phyloP scores from a whole-genome alignment of 2,113 vertebrate genomes.

The Clarias macrocephalus region DNA sequence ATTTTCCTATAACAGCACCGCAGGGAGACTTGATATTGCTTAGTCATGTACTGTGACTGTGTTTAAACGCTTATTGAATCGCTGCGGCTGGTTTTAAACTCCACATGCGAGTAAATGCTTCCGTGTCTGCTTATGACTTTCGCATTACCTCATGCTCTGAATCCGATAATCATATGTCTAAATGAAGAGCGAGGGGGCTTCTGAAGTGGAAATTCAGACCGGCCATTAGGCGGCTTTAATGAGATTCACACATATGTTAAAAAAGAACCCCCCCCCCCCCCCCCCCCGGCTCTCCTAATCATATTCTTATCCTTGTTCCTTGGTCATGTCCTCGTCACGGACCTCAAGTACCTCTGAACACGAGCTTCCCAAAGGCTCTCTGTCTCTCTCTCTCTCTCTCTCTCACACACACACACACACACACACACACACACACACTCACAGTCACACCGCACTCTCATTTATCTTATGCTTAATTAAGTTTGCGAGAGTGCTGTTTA shows the following conservation, averaged over 20 bases:
- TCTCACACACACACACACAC: constrained; percentile 3
- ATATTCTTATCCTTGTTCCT: constrained; percentile 3
- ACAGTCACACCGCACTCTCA: constrained; percentile 24
- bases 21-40: neutral
- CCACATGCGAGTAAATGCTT: neutral
- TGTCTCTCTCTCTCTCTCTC: no score
- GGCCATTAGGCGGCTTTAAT: neutral
- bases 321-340: neutral
- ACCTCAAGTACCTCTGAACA: constrained; percentile 24
- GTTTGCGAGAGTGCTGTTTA: constrained; percentile 42
- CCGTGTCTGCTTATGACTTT: neutral
- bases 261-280: no score
- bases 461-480: constrained; percentile 59
- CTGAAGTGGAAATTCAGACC: constrained; percentile 5
- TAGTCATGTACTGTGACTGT: neutral
- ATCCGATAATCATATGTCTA: neutral
- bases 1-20: neutral
- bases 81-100: neutral
- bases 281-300: neutral
- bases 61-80: neutral
- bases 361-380: neutral
- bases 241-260: neutral
- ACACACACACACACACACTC: neutral
- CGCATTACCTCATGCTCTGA: neutral
- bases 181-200: neutral